Evolutionary conservation across 1,140 invertebrate species (phyloP).

Genomic region (Aphidius gifuensis): DNA sequence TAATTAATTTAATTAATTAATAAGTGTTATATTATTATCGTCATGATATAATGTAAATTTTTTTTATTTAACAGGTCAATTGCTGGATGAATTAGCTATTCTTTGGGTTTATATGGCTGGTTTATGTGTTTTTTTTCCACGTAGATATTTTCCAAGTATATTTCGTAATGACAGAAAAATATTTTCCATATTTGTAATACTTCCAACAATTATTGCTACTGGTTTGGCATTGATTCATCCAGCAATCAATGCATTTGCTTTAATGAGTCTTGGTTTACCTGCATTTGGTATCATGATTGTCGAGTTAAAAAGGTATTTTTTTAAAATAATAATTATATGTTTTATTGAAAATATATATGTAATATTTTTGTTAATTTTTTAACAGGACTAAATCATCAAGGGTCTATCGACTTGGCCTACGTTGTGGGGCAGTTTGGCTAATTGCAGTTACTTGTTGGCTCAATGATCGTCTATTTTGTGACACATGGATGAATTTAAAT

Average conservation of each 20-base stretch:
- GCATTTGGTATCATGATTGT: constrained; percentile 64
- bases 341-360: not conserved
- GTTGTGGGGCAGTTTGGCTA: constrained; percentile 65
- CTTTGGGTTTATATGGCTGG: constrained; percentile 77
- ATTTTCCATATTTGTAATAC: constrained; percentile 55
- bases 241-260: constrained; percentile 72
- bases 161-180: constrained; percentile 64
- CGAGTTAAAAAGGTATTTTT: constrained; percentile 63
- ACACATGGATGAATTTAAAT: constrained; percentile 70
- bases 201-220: constrained; percentile 63
- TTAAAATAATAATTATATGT: not conserved
- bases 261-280: constrained; percentile 72
- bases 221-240: constrained; percentile 69
- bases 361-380: constrained; percentile 1
- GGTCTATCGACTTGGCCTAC: constrained; percentile 65
- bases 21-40: not conserved
- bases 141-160: constrained; percentile 66
- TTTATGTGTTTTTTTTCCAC: constrained; percentile 71
- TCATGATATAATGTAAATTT: constrained; percentile 14
- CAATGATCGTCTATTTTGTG: constrained; percentile 74
- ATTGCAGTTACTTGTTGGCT: constrained; percentile 74
- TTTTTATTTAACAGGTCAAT: constrained; percentile 58
- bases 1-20: constrained; percentile 2
- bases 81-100: constrained; percentile 77
- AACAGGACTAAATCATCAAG: constrained; percentile 62